Conservation (phyloP, 2,888 invertebrate genomes). For the Dryocosmus kuriphilus region DNA sequence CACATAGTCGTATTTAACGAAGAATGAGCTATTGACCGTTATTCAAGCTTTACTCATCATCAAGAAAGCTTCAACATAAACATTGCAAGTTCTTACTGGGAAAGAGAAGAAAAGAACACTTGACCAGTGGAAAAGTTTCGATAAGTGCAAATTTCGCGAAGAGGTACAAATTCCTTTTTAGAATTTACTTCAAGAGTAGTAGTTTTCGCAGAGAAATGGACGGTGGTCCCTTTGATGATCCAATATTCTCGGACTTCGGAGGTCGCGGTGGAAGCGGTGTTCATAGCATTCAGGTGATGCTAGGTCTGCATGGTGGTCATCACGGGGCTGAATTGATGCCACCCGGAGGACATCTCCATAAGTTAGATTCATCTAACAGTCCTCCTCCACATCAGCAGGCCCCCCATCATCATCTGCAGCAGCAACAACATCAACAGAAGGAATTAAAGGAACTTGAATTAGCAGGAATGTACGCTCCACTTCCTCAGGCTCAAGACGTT, state of each 20-base stretch:
- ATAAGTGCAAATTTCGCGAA: neutral
- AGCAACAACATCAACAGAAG: constrained; percentile 78
- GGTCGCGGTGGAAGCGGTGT: constrained; percentile 81
- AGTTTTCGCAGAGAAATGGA: constrained; percentile 80
- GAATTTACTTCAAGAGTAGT: neutral
- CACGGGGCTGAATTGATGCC: constrained; percentile 73
- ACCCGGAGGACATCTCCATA: constrained; percentile 73
- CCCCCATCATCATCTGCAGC: constrained; percentile 74
- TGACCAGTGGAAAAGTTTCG: neutral
- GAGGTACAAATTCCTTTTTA: neutral
- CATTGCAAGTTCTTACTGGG: neutral
- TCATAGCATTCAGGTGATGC: constrained; percentile 85
- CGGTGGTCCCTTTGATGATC: constrained; percentile 86
- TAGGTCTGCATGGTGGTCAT: constrained; percentile 80
- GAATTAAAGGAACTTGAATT: constrained; percentile 75
- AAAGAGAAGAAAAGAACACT: no score
- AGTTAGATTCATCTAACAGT: constrained; percentile 78
- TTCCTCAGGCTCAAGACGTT: constrained; percentile 77
- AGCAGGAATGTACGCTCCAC: constrained; percentile 73
- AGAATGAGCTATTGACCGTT: no score
- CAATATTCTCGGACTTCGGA: constrained; percentile 87
- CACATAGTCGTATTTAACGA: no score
- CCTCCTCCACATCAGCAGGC: constrained; percentile 76
- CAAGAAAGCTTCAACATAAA: no score
- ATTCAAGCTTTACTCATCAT: neutral